Conservation (phyloP, 2,888 invertebrate species). For the Zonitis immaculata region DNA sequence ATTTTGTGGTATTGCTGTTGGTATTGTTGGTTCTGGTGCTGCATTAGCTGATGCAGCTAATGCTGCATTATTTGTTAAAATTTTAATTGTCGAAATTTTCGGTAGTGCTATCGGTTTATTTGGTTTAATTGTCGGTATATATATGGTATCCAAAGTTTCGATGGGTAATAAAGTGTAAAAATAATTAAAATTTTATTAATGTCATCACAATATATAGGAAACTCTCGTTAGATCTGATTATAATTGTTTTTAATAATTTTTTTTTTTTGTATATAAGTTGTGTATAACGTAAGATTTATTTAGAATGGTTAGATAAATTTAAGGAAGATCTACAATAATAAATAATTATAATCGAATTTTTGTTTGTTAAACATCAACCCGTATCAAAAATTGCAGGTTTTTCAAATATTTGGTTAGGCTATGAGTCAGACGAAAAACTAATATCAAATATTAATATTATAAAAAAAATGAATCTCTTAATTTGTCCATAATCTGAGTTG, state of each 20-base stretch:
- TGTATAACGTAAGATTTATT: neutral
- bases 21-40: slow-evolving; percentile 98
- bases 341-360: too few species aligned
- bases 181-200: neutral
- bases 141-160: slow-evolving; percentile 56
- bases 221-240: neutral
- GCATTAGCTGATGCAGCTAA: slow-evolving; percentile 98
- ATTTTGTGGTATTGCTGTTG: slow-evolving; percentile 94
- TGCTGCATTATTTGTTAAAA: slow-evolving; percentile 93
- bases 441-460: too few species aligned
- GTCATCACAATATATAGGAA: neutral
- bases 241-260: too few species aligned
- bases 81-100: slow-evolving; percentile 98
- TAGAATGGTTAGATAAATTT: neutral
- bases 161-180: slow-evolving; percentile 31
- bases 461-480: neutral
- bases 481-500: neutral
- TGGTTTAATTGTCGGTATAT: slow-evolving; percentile 97
- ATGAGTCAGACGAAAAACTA: too few species aligned
- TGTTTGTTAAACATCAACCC: too few species aligned
- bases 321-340: neutral
- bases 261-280: neutral
- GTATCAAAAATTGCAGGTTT: too few species aligned
- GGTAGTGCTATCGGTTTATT: slow-evolving; percentile 98
- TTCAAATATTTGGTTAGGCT: too few species aligned